A percentile compares a stretch with the other conserved stretches of the same genome.
These are phyloP conservation scores for Lingula anatina DNA, from an alignment of 2,888 invertebrate genomes.

Conservation along the genomic window DNA sequence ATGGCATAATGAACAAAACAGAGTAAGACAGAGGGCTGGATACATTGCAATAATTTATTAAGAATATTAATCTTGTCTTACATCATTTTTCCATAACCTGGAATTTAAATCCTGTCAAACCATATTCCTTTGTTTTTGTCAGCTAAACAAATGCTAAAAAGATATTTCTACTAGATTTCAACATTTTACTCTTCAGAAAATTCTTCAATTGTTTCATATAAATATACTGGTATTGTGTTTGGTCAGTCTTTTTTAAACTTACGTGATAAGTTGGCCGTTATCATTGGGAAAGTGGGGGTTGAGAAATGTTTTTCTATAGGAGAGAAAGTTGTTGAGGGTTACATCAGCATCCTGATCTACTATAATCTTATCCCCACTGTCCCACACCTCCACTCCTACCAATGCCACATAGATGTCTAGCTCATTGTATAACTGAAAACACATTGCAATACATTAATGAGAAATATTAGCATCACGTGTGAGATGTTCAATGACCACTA, in stretches of 20 bases:
- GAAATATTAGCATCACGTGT: too few species aligned
- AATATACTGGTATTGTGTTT: too few species aligned
- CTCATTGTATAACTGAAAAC: conserved; percentile 80
- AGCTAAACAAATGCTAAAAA: too few species aligned
- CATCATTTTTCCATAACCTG: too few species aligned
- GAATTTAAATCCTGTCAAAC: too few species aligned
- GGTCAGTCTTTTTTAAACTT: too few species aligned
- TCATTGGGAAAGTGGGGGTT: conserved; percentile 86
- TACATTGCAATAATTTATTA: not conserved
- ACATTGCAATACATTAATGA: not conserved
- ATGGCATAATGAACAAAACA: too few species aligned
- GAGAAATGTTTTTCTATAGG: conserved; percentile 75
- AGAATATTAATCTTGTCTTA: too few species aligned
- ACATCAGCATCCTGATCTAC: conserved; percentile 76
- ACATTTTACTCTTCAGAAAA: too few species aligned
- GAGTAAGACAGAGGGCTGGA: not conserved
- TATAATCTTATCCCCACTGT: conserved; percentile 76
- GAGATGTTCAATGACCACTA: not conserved
- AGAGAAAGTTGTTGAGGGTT: conserved; percentile 85
- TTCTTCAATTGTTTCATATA: too few species aligned
- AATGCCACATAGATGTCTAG: conserved; percentile 92
- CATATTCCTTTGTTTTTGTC: too few species aligned
- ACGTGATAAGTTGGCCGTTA: conserved; percentile 94
- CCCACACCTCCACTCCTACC: conserved; percentile 97
- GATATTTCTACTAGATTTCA: too few species aligned